phyloP scores from a whole-genome alignment of 2,797 vertebrate genomes.

The Epinephelus coioides region DNA sequence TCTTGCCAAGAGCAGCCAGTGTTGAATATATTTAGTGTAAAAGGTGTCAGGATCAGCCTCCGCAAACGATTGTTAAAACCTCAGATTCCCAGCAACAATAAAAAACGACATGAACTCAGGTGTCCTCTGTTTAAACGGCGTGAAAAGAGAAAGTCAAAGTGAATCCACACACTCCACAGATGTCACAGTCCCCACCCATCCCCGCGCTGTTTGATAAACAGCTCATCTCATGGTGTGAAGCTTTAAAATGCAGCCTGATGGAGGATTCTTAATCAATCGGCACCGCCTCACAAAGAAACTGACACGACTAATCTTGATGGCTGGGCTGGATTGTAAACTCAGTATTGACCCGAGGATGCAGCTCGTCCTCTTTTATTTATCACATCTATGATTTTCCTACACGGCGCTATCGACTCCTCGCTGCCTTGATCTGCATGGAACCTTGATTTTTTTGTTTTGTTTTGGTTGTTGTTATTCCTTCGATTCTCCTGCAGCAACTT shows the following conservation, averaged over 20 bases:
- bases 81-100: not conserved
- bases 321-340: not conserved
- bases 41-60: not conserved
- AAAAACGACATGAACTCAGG: not conserved
- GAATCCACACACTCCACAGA: not conserved
- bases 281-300: not conserved
- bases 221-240: not conserved
- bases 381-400: not conserved
- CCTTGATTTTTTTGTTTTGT: conserved; percentile 23
- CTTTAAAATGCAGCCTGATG: not conserved
- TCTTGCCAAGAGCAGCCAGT: no score
- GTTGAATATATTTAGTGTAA: not conserved
- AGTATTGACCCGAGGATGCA: not conserved
- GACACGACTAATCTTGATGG: not conserved
- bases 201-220: not conserved
- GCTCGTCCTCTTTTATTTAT: not conserved
- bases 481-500: not conserved
- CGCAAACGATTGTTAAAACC: not conserved
- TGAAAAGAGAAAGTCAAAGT: not conserved
- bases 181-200: not conserved
- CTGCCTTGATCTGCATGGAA: not conserved
- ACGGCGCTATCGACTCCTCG: no score
- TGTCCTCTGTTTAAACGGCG: not conserved
- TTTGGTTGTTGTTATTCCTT: not conserved
- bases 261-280: not conserved